Base-by-base conservation (phyloP, 2,113 vertebrate species). In the Baryphthengus martii region DNA sequence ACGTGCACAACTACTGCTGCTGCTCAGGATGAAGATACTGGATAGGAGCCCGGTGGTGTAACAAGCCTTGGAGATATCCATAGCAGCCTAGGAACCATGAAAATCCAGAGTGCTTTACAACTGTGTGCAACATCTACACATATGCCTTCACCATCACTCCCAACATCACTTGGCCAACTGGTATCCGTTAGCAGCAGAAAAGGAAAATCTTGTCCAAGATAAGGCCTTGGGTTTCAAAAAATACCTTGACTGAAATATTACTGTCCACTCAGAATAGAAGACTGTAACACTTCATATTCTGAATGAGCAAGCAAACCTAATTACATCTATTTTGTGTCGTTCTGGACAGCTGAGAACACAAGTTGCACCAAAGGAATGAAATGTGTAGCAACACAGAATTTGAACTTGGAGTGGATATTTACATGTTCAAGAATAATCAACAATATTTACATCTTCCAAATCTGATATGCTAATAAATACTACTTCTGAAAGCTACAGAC, bases 21-120 rank as follows among this genome's bases (percentile, higher is more conserved):
- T 79, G 33, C 35, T 53, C 5, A 20, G 9, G 7, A 18, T 20
- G 25, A 75, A 35, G n/a, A 52, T 55, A 39, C 50, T 77, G 52
- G n/a, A 59, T 2, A 13, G 44, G 59, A 91, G 73, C 14, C 6
- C 62, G 68, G 26, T 0, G 0, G 42, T 39, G 6, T 35, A 67
- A 21, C 10, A n/a, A 79, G 31, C 7, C 23, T 49, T 37, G 26
- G 45, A 50, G 28, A 17, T 14, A 8, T 52, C 42, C 55, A 15
- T 4, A 66, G 21, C 7, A 63, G 40, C 28, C 59, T 66, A 35
- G 29, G 29, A 94, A 59, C 7, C 53, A 61, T 1, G 3, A 83
- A 77, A 26, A 6, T 58, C 17, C 29, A 6, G 21, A 26, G 21
- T 35, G 19, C 55, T 88, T 80, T 47, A 28, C 37, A 88, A 7